phyloP scores from a whole-genome alignment of 2,888 invertebrate species.

The Stenodema calcarata region DNA sequence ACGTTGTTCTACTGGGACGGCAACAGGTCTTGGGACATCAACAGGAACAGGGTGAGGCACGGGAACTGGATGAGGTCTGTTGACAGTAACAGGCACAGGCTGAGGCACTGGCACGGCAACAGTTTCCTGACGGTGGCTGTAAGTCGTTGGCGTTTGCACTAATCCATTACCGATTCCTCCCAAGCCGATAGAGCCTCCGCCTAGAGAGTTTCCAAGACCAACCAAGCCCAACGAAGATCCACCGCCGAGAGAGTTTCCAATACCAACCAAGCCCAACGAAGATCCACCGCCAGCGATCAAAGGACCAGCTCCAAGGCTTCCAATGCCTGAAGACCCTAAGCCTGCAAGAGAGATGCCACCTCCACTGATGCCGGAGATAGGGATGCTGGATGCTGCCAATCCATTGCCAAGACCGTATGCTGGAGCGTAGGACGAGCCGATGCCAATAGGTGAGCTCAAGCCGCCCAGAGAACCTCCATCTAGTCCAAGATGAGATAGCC shows the following conservation, averaged over 20 bases:
- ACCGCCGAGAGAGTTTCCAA: no score
- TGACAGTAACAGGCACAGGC: slow-evolving; percentile 22
- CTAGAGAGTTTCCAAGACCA: no score
- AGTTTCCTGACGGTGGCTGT: slow-evolving; percentile 30
- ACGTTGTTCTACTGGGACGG: slow-evolving; percentile 17
- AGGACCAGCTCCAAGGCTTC: not conserved
- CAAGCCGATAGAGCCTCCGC: not conserved
- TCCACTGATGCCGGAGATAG: not conserved
- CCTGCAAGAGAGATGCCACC: not conserved
- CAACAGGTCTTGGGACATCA: slow-evolving; percentile 25
- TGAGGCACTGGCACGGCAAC: slow-evolving; percentile 38
- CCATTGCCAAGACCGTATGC: not conserved
- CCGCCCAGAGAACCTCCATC: not conserved
- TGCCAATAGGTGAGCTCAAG: not conserved
- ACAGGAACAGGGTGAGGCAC: slow-evolving; percentile 40
- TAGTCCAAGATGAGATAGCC: not conserved
- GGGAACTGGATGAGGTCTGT: slow-evolving; percentile 18
- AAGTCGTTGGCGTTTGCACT: not conserved
- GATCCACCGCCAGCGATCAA: not conserved
- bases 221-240: not conserved
- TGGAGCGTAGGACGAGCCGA: not conserved
- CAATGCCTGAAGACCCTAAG: not conserved
- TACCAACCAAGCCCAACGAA: not conserved
- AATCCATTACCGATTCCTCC: not conserved
- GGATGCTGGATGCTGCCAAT: not conserved